These are phyloP conservation scores for Cyclophora punctaria DNA, from an alignment of 2,888 invertebrate species.

Conservation along the genomic window DNA sequence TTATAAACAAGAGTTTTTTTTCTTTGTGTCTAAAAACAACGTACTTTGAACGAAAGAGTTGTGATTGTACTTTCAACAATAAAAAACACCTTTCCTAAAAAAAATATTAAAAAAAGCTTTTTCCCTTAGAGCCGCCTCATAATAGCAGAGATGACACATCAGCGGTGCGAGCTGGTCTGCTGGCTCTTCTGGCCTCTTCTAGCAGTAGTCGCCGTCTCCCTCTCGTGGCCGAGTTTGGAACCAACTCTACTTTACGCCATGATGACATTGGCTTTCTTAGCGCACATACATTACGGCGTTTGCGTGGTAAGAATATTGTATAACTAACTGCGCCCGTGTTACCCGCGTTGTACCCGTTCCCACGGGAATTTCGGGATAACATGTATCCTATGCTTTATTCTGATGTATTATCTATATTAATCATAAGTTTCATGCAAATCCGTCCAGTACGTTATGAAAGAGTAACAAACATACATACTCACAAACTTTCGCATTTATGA, in stretches of 20 bases:
- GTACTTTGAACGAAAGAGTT: not conserved
- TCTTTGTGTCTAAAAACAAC: too few species aligned
- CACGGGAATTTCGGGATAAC: too few species aligned
- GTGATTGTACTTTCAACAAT: slow-evolving; percentile 2
- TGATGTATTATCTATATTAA: too few species aligned
- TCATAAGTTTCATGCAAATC: too few species aligned
- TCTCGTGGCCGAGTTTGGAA: slow-evolving; percentile 77
- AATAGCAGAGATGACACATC: slow-evolving; percentile 96
- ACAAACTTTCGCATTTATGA: too few species aligned
- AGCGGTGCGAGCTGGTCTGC: slow-evolving; percentile 88
- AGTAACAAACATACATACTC: too few species aligned
- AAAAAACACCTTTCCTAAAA: not conserved
- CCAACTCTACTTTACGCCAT: slow-evolving; percentile 80
- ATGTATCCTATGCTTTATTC: too few species aligned
- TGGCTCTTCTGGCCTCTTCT: slow-evolving; percentile 83
- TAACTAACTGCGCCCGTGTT: too few species aligned
- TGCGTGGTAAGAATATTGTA: slow-evolving; percentile 84
- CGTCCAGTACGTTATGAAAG: too few species aligned
- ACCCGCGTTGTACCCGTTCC: too few species aligned
- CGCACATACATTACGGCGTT: slow-evolving; percentile 94
- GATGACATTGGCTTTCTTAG: slow-evolving; percentile 79
- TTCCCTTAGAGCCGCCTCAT: slow-evolving; percentile 90
- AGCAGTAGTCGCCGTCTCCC: slow-evolving; percentile 66
- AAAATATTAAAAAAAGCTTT: not conserved
- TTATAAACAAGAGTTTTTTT: too few species aligned